A percentile compares a stretch with the other conserved stretches of the same genome.
These are phyloP conservation scores for Salarias fasciatus DNA, from an alignment of 2,797 vertebrate species.

Conservation along the genomic window DNA sequence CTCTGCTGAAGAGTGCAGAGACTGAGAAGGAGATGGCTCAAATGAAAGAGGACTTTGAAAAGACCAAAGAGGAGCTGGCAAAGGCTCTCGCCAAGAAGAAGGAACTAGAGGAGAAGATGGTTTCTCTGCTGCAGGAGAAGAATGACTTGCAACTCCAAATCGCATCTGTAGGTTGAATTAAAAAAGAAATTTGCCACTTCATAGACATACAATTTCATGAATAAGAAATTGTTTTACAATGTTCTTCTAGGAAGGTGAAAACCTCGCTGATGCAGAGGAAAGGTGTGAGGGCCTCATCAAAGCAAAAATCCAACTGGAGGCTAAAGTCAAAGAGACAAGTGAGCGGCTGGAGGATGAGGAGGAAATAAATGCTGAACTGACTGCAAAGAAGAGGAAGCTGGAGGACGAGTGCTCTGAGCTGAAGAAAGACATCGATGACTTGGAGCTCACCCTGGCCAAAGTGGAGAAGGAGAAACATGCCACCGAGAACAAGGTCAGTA, in stretches of 20 bases:
- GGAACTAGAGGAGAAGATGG: conserved; percentile 92
- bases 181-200: neutral
- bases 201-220: neutral
- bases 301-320: conserved; percentile 89
- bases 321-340: conserved; percentile 88
- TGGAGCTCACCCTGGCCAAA: conserved; percentile 90
- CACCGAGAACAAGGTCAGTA: conserved; percentile 90
- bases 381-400: conserved; percentile 88
- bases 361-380: conserved; percentile 86
- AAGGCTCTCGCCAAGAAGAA: conserved; percentile 88
- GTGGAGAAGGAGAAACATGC: conserved; percentile 91
- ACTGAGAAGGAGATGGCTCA: conserved; percentile 90
- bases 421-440: conserved; percentile 91
- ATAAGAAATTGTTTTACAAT: neutral
- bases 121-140: conserved; percentile 88
- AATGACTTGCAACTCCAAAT: conserved; percentile 91
- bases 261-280: conserved; percentile 87
- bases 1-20: conserved; percentile 89
- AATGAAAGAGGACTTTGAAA: conserved; percentile 86
- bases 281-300: conserved; percentile 91
- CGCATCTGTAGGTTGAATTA: conserved; percentile 82
- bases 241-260: conserved; percentile 82
- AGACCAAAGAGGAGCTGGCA: conserved; percentile 80
- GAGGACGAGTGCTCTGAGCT: conserved; percentile 91
- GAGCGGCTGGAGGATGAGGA: conserved; percentile 89